phyloP scores from a whole-genome alignment of 1,140 invertebrate genomes.

The Sinella curviseta region DNA sequence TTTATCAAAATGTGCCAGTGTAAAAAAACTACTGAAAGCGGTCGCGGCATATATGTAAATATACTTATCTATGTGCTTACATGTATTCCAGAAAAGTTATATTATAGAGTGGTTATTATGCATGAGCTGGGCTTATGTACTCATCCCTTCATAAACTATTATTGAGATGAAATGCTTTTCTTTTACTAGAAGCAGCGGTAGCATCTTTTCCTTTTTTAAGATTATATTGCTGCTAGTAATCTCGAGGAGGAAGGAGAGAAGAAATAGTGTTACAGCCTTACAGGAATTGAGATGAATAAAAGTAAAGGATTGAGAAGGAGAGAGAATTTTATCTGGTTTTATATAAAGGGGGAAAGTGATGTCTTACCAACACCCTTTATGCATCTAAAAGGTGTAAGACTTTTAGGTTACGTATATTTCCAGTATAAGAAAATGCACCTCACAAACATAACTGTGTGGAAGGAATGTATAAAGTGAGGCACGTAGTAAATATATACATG shows the following conservation, averaged over 20 bases:
- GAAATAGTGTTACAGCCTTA: neutral
- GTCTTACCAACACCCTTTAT: too few relatives aligned
- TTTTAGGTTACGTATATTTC: too few relatives aligned
- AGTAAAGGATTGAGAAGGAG: neutral
- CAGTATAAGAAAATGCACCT: too few relatives aligned
- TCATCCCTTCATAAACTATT: conserved; percentile 27
- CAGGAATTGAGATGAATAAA: conserved; percentile 21
- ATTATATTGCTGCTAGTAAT: neutral
- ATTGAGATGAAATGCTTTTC: conserved; percentile 23
- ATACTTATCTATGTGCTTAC: too few relatives aligned
- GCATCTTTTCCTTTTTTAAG: neutral
- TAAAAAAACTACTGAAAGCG: too few relatives aligned
- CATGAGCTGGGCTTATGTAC: conserved; percentile 23
- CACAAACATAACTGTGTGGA: too few relatives aligned
- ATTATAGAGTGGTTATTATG: conserved; percentile 15
- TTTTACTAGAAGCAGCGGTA: neutral
- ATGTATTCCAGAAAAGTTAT: neutral
- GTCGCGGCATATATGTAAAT: too few relatives aligned
- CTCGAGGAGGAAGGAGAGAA: neutral
- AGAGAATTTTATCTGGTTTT: neutral
- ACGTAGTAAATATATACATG: too few relatives aligned
- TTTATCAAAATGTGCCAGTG: too few relatives aligned
- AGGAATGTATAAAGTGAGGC: too few relatives aligned
- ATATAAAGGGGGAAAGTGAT: neutral
- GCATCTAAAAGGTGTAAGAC: too few relatives aligned